Conservation (phyloP, 2,888 invertebrate species). For the Xanthostigma xanthostigma region DNA sequence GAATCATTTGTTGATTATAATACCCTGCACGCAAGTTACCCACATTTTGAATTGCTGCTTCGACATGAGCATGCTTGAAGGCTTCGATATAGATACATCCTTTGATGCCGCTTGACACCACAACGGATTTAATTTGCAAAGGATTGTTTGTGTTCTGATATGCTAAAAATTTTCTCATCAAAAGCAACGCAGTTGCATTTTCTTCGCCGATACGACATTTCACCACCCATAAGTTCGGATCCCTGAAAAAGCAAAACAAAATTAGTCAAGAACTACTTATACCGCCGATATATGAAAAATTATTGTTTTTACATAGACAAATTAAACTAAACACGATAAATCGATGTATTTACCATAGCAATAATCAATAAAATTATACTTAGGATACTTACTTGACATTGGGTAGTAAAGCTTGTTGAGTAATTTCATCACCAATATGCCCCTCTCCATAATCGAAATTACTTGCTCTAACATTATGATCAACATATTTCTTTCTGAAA, state of each 20-base stretch:
- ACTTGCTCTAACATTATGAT: conserved; percentile 67
- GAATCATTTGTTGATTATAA: conserved; percentile 96
- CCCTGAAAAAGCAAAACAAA: conserved; percentile 32
- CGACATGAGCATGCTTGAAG: conserved; percentile 96
- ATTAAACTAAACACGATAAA: no score
- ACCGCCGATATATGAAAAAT: no score
- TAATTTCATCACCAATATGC: conserved; percentile 96
- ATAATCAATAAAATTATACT: not conserved
- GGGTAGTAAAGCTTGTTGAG: conserved; percentile 91
- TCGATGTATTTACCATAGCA: no score
- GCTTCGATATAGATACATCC: conserved; percentile 98
- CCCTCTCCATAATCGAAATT: conserved; percentile 94
- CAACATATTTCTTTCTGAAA: conserved; percentile 87
- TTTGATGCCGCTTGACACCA: conserved; percentile 94
- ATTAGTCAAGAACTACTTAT: no score
- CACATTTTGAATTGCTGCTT: conserved; percentile 85
- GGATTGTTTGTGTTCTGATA: conserved; percentile 73
- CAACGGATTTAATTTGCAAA: conserved; percentile 88
- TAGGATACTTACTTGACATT: conserved; percentile 67
- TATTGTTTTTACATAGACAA: no score
- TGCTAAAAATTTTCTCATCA: conserved; percentile 94
- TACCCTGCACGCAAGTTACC: conserved; percentile 83
- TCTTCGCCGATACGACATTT: conserved; percentile 97
- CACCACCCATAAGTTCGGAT: conserved; percentile 99
- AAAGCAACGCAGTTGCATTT: conserved; percentile 73